Evolutionary conservation across 2,888 invertebrate species (phyloP).

Genomic region (Eupithecia subumbrata): DNA sequence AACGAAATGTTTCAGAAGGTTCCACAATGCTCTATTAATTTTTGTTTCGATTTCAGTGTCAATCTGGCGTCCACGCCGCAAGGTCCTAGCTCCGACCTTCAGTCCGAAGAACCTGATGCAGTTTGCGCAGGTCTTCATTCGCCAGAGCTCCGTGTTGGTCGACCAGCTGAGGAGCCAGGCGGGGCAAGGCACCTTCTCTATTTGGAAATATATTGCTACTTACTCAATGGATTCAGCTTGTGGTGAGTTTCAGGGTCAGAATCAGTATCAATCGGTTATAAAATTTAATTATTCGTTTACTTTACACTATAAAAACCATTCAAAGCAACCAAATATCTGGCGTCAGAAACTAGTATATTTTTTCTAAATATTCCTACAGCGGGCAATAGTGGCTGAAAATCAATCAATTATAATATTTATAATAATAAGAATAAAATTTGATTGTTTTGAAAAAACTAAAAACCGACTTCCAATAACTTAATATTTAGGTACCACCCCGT

Average conservation of each 20-base stretch:
- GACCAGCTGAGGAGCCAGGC: slow-evolving; percentile 43
- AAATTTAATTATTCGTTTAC: background rate
- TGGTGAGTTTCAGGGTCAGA: slow-evolving; percentile 44
- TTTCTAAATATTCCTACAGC: background rate
- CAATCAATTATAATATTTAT: background rate
- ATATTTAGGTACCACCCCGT: no score
- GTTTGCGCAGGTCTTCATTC: slow-evolving; percentile 53
- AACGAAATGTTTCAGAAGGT: background rate
- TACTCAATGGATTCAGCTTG: slow-evolving; percentile 61
- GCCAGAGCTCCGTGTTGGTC: slow-evolving; percentile 50
- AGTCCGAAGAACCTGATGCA: slow-evolving; percentile 51
- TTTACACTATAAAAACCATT: background rate
- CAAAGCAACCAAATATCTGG: no score
- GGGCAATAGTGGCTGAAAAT: background rate
- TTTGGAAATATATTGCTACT: slow-evolving; percentile 54
- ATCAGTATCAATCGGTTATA: no score
- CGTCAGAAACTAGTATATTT: background rate
- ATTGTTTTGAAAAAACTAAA: no score
- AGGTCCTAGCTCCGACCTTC: slow-evolving; percentile 56
- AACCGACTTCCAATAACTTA: no score
- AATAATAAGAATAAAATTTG: no score
- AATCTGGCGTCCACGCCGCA: slow-evolving; percentile 63
- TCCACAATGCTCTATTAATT: background rate
- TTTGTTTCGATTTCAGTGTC: slow-evolving; percentile 46
- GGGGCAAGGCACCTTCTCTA: slow-evolving; percentile 47